Base-by-base conservation (phyloP, 2,888 invertebrate species). In the Cyrtodaria siliqua region DNA sequence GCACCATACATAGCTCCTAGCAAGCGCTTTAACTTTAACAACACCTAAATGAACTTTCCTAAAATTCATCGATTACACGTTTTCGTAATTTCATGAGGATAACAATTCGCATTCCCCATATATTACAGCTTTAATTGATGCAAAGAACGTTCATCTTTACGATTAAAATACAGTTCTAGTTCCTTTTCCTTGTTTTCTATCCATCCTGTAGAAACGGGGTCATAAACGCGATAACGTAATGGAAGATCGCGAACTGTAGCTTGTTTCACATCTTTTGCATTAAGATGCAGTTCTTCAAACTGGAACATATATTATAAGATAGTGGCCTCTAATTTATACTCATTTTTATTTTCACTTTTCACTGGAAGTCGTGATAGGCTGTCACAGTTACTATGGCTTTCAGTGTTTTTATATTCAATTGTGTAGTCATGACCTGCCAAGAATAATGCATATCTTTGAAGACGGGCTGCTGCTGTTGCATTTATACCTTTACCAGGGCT, bases 1-100 rank as follows among this genome's bases (percentile, higher is more conserved):
- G 90, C 90, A 91, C 79, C 85, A 91, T 49, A 88, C 87, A 61
- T 80, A 72, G 40, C 78, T 72, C 18, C 89, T 53, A 1, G 90
- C 88, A 2, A 90, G 44, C 3, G 63, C 33, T 66, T 91, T 91
- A 84, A 89, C 87, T 33, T 87, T 73, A 0, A 72, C 75, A 18
- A 83, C 83, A 2, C 90, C 90, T 4, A 85, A 77, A 69, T 90
- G 91, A 44, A n/a, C 71, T 61, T 16, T 67, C 55, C 75, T 89
- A 89, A 0, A 91, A 63, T 56, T 80, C 76, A 12, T 71, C 59
- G 12, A 90, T 66, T 0, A 89, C 77, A 9, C 60, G 42, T 18
- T 50, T 44, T 33, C 69, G 81, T 8, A 86, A 78, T 23, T 55
- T 63, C 14, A 33, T 20, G 9, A 90, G 91, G 29, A 91, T 78